A percentile compares a stretch with the other conserved stretches of the same genome.
phyloP scores from a whole-genome alignment of 2,113 vertebrate genomes.

The Caloenas nicobarica region DNA sequence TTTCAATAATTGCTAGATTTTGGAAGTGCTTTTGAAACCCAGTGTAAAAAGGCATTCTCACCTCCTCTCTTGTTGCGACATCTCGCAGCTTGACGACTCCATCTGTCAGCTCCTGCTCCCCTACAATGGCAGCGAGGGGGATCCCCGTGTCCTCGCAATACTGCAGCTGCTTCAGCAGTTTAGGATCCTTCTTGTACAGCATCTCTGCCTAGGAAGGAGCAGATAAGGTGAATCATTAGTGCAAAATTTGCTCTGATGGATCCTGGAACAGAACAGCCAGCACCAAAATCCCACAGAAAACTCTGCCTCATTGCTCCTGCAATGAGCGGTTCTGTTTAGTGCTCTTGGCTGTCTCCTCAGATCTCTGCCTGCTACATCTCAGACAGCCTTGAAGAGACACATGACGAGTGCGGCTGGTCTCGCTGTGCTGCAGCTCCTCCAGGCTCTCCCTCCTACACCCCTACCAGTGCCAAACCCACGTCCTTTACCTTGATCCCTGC shows the following conservation, averaged over 20 bases:
- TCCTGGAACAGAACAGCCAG: not conserved
- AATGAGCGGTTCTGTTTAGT: not conserved
- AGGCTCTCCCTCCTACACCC: not conserved
- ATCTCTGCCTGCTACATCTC: not conserved
- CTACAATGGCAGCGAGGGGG: conserved; percentile 89
- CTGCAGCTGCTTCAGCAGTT: conserved; percentile 91
- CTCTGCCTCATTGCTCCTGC: not conserved
- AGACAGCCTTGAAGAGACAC: not conserved
- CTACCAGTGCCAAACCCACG: not conserved
- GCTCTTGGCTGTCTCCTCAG: not conserved
- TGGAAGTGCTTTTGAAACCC: not conserved
- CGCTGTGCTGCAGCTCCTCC: not conserved
- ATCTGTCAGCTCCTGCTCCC: conserved; percentile 88
- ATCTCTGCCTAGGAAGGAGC: conserved; percentile 84
- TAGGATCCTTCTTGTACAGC: conserved; percentile 91
- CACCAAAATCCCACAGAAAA: not conserved
- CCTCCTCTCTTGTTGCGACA: conserved; percentile 88
- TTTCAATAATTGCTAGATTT: not conserved
- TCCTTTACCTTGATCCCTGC: conserved; percentile 89
- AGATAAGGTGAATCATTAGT: not conserved
- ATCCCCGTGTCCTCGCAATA: conserved; percentile 90
- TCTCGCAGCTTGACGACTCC: conserved; percentile 87
- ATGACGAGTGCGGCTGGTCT: not conserved
- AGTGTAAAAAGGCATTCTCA: conserved; percentile 26
- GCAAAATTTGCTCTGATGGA: not conserved